Evolutionary conservation across 2,888 invertebrate species (phyloP).

Genomic region (Apamea sordens): DNA sequence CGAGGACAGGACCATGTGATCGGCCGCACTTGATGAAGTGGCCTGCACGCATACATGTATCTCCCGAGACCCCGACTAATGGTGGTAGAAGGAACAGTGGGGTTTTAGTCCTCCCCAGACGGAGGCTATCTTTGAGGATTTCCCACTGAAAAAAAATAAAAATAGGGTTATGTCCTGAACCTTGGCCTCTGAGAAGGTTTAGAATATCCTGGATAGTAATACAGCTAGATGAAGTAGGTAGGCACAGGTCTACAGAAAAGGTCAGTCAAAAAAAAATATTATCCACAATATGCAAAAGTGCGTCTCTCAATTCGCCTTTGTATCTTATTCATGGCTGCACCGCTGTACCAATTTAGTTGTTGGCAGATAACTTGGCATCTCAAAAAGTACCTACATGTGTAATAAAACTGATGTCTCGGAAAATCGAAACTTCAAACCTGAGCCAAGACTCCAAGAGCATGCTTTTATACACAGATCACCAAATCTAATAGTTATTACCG

Average conservation of each 20-base stretch:
- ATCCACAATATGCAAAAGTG: neutral
- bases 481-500: neutral
- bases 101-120: too few species aligned
- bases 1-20: neutral
- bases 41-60: neutral
- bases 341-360: constrained; percentile 10
- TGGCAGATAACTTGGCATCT: constrained; percentile 42
- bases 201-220: neutral
- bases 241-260: neutral
- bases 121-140: neutral
- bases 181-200: neutral
- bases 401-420: constrained; percentile 23
- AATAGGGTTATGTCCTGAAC: neutral
- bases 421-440: neutral
- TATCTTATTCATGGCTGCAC: neutral
- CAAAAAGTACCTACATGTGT: constrained; percentile 2
- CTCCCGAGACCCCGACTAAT: neutral
- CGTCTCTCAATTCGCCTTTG: neutral
- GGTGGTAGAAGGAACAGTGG: neutral
- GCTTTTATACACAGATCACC: neutral
- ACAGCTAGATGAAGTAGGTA: neutral
- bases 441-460: constrained; percentile 8
- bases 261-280: neutral
- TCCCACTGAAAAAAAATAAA: neutral
- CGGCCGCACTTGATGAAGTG: neutral